Percentiles rank a stretch among this genome's conserved stretches.
These are phyloP conservation scores for Phaenicophaeus curvirostris DNA, from an alignment of 2,797 vertebrate genomes.

Conservation along the genomic window DNA sequence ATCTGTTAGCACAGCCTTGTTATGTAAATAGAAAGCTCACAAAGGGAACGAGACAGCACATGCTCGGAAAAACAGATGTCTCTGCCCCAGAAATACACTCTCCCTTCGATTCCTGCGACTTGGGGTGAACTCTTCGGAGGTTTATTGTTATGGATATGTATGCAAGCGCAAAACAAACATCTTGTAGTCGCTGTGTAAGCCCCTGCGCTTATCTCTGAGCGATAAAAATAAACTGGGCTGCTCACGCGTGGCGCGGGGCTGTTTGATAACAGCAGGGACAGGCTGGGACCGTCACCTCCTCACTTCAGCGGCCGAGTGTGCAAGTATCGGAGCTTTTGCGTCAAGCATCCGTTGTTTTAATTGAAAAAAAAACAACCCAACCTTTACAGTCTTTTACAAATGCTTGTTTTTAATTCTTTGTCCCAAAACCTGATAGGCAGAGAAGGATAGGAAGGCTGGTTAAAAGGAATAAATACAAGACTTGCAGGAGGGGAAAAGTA, in stretches of 20 bases:
- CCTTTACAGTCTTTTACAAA: not conserved
- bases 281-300: not conserved
- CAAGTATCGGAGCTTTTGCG: not conserved
- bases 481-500: not conserved
- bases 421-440: not conserved
- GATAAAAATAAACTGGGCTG: not conserved
- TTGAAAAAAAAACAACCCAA: not conserved
- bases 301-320: not conserved
- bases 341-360: not conserved
- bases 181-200: not conserved
- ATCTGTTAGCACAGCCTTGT: slow-evolving; percentile 51
- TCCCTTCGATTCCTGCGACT: not conserved
- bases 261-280: not conserved
- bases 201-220: not conserved
- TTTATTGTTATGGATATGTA: not conserved
- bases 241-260: not conserved
- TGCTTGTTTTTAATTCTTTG: not conserved
- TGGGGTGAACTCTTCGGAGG: not conserved
- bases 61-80: slow-evolving; percentile 23
- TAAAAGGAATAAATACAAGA: not conserved
- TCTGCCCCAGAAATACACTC: not conserved
- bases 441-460: not conserved
- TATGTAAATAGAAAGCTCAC: slow-evolving; percentile 58
- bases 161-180: not conserved
- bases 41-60: slow-evolving; percentile 5